These are phyloP conservation scores for Anoplopoma fimbria DNA, from an alignment of 2,113 vertebrate species.

Conservation along the genomic window DNA sequence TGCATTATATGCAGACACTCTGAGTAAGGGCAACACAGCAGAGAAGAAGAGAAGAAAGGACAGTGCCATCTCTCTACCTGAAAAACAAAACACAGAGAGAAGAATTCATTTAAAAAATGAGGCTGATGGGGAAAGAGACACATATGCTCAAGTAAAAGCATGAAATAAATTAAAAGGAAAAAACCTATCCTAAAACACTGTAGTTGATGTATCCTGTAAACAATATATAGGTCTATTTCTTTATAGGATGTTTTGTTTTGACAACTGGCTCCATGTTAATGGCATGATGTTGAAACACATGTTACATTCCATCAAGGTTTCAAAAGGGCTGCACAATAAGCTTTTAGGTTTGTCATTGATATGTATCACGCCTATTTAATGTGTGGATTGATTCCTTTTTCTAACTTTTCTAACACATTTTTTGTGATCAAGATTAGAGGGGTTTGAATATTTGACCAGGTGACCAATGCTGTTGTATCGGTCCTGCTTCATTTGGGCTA, in stretches of 20 bases:
- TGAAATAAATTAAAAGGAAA: neutral
- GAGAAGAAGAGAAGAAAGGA: constrained; percentile 40
- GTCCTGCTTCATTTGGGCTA: too few relatives aligned
- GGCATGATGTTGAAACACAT: neutral
- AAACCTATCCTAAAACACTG: neutral
- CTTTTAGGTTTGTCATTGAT: neutral
- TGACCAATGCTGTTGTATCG: too few relatives aligned
- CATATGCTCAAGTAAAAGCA: neutral
- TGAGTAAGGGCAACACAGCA: constrained; percentile 22
- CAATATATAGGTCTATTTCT: neutral
- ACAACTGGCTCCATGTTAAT: neutral
- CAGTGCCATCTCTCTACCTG: constrained; percentile 59
- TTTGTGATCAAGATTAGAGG: too few relatives aligned
- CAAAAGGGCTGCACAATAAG: neutral
- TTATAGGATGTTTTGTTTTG: neutral
- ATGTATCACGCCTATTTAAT: neutral
- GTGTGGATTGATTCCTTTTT: neutral
- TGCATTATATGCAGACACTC: constrained; percentile 51
- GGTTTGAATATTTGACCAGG: neutral
- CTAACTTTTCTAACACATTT: too few relatives aligned
- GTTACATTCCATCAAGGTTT: neutral
- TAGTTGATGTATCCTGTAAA: neutral
- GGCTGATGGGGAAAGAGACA: neutral
- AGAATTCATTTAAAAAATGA: neutral
- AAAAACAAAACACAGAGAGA: neutral